phyloP scores from a whole-genome alignment of 2,113 vertebrate species.

The Crotalus tigris region DNA sequence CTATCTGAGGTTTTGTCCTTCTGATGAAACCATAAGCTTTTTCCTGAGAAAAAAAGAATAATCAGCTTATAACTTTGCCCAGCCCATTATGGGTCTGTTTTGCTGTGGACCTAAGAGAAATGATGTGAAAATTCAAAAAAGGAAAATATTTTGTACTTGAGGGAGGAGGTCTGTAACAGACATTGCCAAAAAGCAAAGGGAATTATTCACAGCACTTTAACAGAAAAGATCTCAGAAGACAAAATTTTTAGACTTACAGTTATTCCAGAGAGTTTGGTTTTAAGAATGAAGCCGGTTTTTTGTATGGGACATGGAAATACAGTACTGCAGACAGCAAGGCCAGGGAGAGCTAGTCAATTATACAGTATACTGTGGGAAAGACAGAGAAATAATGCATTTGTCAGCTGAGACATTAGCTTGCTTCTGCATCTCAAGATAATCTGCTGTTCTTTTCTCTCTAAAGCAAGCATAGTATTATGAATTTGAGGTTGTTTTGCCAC shows the following conservation, averaged over 20 bases:
- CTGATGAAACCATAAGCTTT: constrained; percentile 40
- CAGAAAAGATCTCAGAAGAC: constrained; percentile 47
- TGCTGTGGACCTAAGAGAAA: background rate
- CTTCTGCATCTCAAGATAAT: constrained; percentile 38
- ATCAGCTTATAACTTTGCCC: constrained; percentile 32
- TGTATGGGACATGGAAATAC: constrained; percentile 18
- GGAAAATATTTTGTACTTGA: constrained; percentile 43
- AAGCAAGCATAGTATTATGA: constrained; percentile 39
- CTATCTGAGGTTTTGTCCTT: constrained; percentile 44
- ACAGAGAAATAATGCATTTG: constrained; percentile 48
- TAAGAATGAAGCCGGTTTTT: constrained; percentile 50
- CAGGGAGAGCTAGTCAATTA: constrained; percentile 37
- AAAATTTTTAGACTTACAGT: constrained; percentile 40
- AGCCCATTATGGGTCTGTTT: constrained; percentile 32
- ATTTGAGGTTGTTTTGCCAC: background rate
- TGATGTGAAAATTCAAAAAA: constrained; percentile 27
- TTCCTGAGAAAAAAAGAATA: constrained; percentile 10
- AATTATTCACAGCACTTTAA: constrained; percentile 50
- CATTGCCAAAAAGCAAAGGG: constrained; percentile 24
- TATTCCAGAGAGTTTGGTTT: constrained; percentile 51
- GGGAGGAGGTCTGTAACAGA: constrained; percentile 37
- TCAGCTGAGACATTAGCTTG: constrained; percentile 14
- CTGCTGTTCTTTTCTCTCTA: constrained; percentile 49
- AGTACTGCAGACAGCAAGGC: constrained; percentile 41
- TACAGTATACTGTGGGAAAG: constrained; percentile 28